phyloP scores from a whole-genome alignment of 2,888 invertebrate genomes.

The Agrochola circellaris region DNA sequence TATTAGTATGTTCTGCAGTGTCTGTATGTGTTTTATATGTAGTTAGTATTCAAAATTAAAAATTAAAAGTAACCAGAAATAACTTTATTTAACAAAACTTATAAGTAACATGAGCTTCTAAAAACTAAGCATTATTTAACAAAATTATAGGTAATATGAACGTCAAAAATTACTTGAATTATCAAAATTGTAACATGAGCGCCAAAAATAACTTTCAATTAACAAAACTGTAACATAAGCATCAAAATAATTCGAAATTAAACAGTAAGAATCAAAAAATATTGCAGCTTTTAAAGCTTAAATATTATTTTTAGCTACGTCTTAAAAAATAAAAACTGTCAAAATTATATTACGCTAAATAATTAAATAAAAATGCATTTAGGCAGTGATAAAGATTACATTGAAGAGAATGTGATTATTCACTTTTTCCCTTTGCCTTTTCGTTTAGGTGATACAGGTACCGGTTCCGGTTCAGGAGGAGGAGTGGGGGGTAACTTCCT shows the following conservation, averaged over 20 bases:
- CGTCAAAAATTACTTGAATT: not conserved
- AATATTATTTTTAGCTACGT: not conserved
- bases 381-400: not conserved
- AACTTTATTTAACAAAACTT: not conserved
- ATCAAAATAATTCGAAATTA: not conserved
- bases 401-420: not conserved
- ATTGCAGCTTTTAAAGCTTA: too few species aligned
- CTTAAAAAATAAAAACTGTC: not conserved
- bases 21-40: too few species aligned
- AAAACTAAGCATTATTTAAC: not conserved
- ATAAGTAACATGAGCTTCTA: not conserved
- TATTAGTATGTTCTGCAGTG: too few species aligned
- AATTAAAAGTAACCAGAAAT: too few species aligned
- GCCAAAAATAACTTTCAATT: not conserved
- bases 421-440: constrained; percentile 15
- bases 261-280: not conserved
- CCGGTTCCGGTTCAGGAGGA: constrained; percentile 67
- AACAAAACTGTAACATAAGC: not conserved
- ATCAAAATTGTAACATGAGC: too few species aligned
- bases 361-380: not conserved
- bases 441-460: not conserved
- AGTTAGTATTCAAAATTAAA: too few species aligned
- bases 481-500: constrained; percentile 75
- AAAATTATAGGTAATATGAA: not conserved
- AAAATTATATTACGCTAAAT: not conserved